phyloP scores from a whole-genome alignment of 2,797 vertebrate genomes.

The Cynopterus sphinx region DNA sequence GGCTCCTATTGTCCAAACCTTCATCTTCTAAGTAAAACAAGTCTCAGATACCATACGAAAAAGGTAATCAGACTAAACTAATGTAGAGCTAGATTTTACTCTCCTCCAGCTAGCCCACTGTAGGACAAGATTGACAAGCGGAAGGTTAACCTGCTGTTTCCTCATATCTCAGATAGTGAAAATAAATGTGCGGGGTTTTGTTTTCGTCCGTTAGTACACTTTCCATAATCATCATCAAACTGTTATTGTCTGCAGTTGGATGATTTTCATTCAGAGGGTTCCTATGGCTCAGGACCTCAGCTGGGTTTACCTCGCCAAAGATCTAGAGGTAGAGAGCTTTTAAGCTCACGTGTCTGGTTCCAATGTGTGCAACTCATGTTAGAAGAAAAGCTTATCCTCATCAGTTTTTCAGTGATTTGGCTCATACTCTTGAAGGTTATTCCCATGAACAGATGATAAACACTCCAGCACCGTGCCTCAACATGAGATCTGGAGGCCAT shows the following conservation, averaged over 20 bases:
- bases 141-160: not conserved
- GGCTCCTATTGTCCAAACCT: not conserved
- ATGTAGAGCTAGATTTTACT: not conserved
- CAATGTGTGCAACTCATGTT: not conserved
- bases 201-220: not conserved
- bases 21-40: not conserved
- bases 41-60: not conserved
- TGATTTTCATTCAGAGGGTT: constrained; percentile 6
- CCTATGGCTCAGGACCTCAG: not conserved
- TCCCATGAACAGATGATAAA: not conserved
- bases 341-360: not conserved
- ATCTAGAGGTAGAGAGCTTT: not conserved
- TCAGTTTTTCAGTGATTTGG: not conserved
- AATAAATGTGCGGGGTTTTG: not conserved
- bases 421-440: not conserved
- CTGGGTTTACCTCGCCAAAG: not conserved
- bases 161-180: not conserved
- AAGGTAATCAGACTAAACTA: not conserved
- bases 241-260: not conserved
- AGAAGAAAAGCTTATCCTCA: not conserved
- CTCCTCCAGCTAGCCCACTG: not conserved
- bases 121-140: not conserved
- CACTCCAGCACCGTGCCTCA: not conserved
- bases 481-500: not conserved
- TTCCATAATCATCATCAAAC: not conserved